Evolutionary conservation across 1,140 invertebrate species (phyloP), one percentile per base, ranked within the genome.

Genomic region (Coenobita brevimanus): DNA sequence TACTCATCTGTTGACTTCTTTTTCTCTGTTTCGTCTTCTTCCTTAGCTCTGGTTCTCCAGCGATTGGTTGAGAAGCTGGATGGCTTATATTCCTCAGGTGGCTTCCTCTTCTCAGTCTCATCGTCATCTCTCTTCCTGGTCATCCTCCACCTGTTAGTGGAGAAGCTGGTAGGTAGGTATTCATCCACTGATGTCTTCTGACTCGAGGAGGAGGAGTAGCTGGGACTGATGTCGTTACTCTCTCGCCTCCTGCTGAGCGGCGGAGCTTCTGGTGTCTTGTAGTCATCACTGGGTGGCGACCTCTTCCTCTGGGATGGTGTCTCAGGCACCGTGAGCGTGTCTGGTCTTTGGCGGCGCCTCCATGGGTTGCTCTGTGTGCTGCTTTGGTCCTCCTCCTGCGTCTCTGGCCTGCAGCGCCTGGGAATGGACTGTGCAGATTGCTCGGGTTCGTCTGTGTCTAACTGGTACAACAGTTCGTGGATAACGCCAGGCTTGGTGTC

Each of bases 381-480:
- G 4, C 15, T 57, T 17, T 81, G 41, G 17, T 83, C 81, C 4
- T 43, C 67, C 85, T 81, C 64, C 21, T 87, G 57, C 0, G 13
- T 24, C 64, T 80, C 38, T 2, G 43, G 1, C 10, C 17, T 27
- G 10, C 64, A 64, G n/a, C 76, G 75, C 13, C 64, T 43, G 13
- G 30, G 8, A 3, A 27, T 6, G 15, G n/a, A 15, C 36, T 33
- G 17, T 3, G 41, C 33, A 13, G 71, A 38, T 3, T 57, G 30
- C 38, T 76, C 73, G 2, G 43, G 27, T 17, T 85, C 85, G 6
- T 50, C 85, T 3, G 85, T 87, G 86, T 82, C 85, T 2, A 90
- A 21, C 24, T 86, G 79, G 82, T 89, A 91, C 27, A 91, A 73
- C 24, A 91, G 82, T 69, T 89, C 90, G 8, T 89, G 89, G 82